Conservation (phyloP, 2,113 vertebrate species). For the Geococcyx californianus region DNA sequence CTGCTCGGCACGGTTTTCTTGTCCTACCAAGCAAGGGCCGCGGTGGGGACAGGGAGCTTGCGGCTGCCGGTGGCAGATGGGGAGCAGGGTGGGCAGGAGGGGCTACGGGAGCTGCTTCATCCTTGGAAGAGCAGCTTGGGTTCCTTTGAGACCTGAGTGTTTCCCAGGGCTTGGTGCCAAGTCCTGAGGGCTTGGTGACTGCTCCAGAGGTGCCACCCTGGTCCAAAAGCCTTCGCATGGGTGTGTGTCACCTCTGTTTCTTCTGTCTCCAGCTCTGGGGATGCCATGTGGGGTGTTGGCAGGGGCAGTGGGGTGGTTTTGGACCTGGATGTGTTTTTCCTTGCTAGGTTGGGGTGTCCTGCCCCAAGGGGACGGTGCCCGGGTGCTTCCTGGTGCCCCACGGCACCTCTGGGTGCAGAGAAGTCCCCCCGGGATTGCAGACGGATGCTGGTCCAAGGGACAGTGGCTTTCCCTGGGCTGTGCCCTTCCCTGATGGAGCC, state of each 20-base stretch:
- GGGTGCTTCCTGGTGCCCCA: background rate
- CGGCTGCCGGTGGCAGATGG: background rate
- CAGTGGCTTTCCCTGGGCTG: background rate
- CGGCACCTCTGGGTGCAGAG: background rate
- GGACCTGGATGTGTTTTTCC: background rate
- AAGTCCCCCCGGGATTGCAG: background rate
- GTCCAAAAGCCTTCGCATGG: rapidly evolving
- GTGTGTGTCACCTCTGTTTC: background rate
- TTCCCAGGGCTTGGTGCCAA: background rate
- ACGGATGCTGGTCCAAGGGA: background rate
- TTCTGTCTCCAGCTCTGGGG: rapidly evolving
- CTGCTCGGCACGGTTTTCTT: rapidly evolving
- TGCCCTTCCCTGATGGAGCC: background rate
- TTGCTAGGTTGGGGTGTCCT: background rate
- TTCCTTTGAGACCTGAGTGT: background rate
- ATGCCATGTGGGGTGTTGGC: background rate
- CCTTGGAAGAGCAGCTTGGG: background rate
- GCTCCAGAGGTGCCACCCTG: background rate
- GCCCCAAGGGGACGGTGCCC: background rate
- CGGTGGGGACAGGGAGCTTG: rapidly evolving
- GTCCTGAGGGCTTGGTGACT: background rate
- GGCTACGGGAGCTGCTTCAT: background rate
- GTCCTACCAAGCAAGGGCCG: rapidly evolving
- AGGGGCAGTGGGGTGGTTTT: background rate
- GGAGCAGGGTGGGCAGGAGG: background rate